These are phyloP conservation scores for Steatocranus sp. DNA, from an alignment of 2,797 vertebrate genomes.

Conservation along the genomic window DNA sequence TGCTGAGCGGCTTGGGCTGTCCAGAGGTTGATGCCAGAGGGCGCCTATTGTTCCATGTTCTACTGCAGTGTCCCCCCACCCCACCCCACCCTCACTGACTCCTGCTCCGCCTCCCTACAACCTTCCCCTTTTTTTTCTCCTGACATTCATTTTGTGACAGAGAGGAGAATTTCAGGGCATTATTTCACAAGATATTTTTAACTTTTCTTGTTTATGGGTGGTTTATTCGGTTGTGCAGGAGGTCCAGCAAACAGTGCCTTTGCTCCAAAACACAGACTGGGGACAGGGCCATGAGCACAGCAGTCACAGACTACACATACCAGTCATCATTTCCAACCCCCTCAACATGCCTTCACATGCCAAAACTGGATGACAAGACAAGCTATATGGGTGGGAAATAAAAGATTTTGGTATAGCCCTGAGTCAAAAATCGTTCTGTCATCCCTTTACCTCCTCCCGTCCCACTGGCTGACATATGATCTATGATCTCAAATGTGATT, in stretches of 20 bases:
- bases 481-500: conserved; percentile 64
- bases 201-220: background rate
- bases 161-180: background rate
- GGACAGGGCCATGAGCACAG: conserved; percentile 5
- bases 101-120: conserved; percentile 35
- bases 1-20: conserved; percentile 69
- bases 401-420: conserved; percentile 50
- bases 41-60: conserved; percentile 66
- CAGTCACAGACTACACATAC: background rate
- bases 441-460: conserved; percentile 27
- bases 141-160: conserved; percentile 42
- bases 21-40: conserved; percentile 74
- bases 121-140: conserved; percentile 39
- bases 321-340: conserved; percentile 13
- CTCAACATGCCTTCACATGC: conserved; percentile 20
- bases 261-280: background rate
- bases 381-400: conserved; percentile 31
- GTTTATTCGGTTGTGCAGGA: background rate
- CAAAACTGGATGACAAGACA: conserved; percentile 28
- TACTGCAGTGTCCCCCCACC: conserved; percentile 44
- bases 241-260: background rate
- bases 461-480: conserved; percentile 48
- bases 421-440: conserved; percentile 55
- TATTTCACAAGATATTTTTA: background rate
- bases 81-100: background rate